Percentiles rank a stretch among this genome's conserved stretches.
Conservation (phyloP, 2,113 vertebrate genomes). For the Telmatochromis sp. region DNA sequence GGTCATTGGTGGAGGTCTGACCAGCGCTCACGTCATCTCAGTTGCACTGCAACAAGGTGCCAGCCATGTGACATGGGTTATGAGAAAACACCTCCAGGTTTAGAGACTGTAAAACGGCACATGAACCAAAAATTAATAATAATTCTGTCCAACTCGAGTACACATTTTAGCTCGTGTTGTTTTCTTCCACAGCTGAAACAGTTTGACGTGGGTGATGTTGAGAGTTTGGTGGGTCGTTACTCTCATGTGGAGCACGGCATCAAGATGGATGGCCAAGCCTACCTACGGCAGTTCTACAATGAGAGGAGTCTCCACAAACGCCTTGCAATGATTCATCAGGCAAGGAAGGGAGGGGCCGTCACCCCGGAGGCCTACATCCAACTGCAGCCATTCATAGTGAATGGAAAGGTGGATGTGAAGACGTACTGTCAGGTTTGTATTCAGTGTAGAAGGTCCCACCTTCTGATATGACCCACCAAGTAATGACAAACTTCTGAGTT, state of each 20-base stretch:
- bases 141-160: neutral
- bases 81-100: constrained; percentile 76
- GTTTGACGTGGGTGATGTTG: constrained; percentile 74
- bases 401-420: constrained; percentile 57
- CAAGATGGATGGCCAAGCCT: constrained; percentile 72
- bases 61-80: constrained; percentile 72
- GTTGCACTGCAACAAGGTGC: constrained; percentile 70
- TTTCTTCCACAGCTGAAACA: constrained; percentile 64
- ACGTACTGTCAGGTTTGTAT: constrained; percentile 63
- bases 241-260: constrained; percentile 71
- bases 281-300: constrained; percentile 71
- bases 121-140: neutral
- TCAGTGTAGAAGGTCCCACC: neutral
- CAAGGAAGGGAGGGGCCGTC: constrained; percentile 72
- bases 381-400: constrained; percentile 64
- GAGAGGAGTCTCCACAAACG: constrained; percentile 70
- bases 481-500: neutral
- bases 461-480: neutral
- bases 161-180: neutral
- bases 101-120: constrained; percentile 4
- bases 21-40: constrained; percentile 71
- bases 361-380: constrained; percentile 73
- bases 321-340: constrained; percentile 71
- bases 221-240: constrained; percentile 73
- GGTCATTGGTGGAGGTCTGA: constrained; percentile 74